Conservation (phyloP, 2,888 invertebrate genomes). For the Callosobruchus maculatus region DNA sequence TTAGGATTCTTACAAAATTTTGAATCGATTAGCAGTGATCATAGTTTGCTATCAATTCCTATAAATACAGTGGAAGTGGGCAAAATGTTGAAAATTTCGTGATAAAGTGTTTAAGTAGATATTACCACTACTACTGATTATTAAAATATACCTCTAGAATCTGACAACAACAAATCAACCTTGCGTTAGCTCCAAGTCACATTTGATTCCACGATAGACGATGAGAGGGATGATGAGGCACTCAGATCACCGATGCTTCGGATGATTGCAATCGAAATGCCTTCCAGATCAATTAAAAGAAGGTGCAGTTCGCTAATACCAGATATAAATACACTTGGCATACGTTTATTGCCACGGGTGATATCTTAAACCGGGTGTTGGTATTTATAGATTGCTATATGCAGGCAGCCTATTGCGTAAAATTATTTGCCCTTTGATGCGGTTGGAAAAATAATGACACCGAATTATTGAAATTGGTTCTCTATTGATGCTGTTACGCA, state of each 20-base stretch:
- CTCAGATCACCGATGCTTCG: not conserved
- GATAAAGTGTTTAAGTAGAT: no score
- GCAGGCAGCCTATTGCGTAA: not conserved
- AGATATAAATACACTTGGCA: constrained; percentile 15
- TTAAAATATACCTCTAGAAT: not conserved
- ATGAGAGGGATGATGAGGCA: not conserved
- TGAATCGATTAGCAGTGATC: no score
- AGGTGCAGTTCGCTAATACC: not conserved
- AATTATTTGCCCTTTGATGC: not conserved
- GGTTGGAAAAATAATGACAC: not conserved
- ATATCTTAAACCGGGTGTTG: constrained; percentile 4
- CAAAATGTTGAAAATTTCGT: not conserved
- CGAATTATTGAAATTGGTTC: not conserved
- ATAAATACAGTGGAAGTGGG: no score
- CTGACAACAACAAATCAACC: not conserved
- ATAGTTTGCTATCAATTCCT: no score
- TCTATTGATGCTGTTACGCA: not conserved
- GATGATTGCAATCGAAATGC: not conserved
- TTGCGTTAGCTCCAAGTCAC: no score
- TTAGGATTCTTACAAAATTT: no score
- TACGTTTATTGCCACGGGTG: constrained; percentile 5
- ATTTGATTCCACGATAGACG: no score
- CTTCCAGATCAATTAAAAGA: not conserved
- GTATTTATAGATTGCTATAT: not conserved
- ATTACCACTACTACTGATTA: no score